These are phyloP conservation scores for Pantherophis alleghaniensis DNA, from an alignment of 2,797 vertebrate species.

Conservation along the genomic window DNA sequence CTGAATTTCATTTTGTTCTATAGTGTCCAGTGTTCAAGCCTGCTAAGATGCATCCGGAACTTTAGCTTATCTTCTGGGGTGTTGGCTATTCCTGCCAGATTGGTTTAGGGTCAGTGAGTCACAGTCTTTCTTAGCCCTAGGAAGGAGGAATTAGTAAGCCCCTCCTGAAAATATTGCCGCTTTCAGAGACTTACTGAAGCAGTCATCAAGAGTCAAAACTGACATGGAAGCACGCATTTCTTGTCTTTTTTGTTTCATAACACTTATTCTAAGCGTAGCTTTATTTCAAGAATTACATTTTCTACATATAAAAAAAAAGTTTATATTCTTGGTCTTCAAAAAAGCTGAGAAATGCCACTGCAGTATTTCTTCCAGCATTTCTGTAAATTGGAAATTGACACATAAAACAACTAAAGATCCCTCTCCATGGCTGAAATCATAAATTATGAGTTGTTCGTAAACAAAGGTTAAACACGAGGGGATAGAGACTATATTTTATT, in stretches of 20 bases:
- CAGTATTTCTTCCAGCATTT: slow-evolving; percentile 7
- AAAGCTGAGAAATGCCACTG: background rate
- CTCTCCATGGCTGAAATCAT: background rate
- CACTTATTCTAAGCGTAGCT: background rate
- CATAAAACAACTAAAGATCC: background rate
- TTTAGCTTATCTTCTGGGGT: background rate
- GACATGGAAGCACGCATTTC: background rate
- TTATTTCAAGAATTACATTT: background rate
- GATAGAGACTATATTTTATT: background rate
- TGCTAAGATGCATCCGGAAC: background rate
- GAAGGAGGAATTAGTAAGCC: background rate
- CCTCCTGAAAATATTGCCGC: background rate
- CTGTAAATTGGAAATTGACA: background rate
- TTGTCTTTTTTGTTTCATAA: background rate
- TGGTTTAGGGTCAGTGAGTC: background rate
- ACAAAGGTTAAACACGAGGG: background rate
- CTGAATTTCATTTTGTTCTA: no score
- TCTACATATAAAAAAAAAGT: background rate
- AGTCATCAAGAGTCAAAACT: background rate
- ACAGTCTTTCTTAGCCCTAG: background rate
- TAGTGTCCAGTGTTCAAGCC: no score
- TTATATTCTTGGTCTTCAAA: background rate
- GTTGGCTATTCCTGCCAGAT: background rate
- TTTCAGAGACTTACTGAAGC: background rate
- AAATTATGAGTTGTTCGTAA: background rate